Conservation (phyloP, 2,888 invertebrate species). For the Eristalis arbustorum region DNA sequence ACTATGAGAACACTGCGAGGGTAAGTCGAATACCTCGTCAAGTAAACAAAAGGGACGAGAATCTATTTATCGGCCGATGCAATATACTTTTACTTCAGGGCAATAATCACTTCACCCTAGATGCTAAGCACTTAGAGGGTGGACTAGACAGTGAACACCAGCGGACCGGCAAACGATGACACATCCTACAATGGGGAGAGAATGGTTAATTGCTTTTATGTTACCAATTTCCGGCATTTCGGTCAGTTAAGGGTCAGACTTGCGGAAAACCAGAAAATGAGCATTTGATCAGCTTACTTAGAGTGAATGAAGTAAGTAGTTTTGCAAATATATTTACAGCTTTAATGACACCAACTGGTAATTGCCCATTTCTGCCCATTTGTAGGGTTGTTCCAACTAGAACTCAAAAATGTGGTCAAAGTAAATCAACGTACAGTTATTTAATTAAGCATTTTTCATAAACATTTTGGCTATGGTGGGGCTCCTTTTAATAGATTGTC, state of each 20-base stretch:
- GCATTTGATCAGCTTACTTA: conserved; percentile 60
- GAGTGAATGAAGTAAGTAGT: conserved; percentile 12
- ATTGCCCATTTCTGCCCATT: neutral
- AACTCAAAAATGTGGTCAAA: too few species aligned
- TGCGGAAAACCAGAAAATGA: conserved; percentile 54
- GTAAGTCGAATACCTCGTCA: conserved; percentile 65
- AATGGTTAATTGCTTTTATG: conserved; percentile 67
- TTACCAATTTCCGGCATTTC: conserved; percentile 69
- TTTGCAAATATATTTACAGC: neutral
- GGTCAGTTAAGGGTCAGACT: conserved; percentile 46
- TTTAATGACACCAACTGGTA: neutral
- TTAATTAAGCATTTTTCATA: too few species aligned
- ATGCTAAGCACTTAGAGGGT: conserved; percentile 38
- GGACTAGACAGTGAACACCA: conserved; percentile 50
- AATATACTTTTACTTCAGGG: conserved; percentile 42
- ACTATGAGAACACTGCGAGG: conserved; percentile 13
- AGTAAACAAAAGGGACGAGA: conserved; percentile 64
- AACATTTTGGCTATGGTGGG: too few species aligned
- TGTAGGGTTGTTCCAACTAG: too few species aligned
- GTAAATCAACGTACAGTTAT: too few species aligned
- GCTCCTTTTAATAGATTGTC: too few species aligned
- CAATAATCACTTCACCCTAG: conserved; percentile 52
- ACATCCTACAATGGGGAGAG: conserved; percentile 55
- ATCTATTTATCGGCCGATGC: conserved; percentile 57
- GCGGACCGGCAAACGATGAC: conserved; percentile 62